Evolutionary conservation across 1,140 invertebrate species (phyloP).

Genomic region (Plodia interpunctella): DNA sequence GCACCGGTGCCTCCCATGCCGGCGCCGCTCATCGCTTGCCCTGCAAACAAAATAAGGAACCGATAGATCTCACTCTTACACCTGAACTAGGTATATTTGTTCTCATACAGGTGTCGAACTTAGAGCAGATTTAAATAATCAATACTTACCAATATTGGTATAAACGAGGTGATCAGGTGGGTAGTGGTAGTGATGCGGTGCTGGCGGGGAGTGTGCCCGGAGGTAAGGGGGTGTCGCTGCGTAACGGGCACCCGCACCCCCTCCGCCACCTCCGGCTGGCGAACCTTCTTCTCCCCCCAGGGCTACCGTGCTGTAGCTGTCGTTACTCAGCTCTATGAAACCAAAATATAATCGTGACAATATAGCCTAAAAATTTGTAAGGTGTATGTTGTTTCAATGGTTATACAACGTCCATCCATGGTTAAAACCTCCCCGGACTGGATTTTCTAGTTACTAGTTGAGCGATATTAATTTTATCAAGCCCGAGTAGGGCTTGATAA

Average conservation of each 20-base stretch:
- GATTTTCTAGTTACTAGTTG: too few species aligned
- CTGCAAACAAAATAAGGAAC: conserved; percentile 39
- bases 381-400: too few species aligned
- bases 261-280: conserved; percentile 81
- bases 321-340: conserved; percentile 87
- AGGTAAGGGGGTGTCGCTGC: conserved; percentile 87
- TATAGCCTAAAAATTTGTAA: too few species aligned
- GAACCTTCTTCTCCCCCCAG: conserved; percentile 87
- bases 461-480: too few species aligned
- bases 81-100: too few species aligned
- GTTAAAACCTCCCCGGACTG: too few species aligned
- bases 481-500: too few species aligned
- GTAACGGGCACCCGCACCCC: conserved; percentile 78
- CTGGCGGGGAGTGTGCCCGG: conserved; percentile 85
- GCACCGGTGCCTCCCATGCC: conserved; percentile 78
- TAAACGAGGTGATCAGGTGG: conserved; percentile 88
- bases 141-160: conserved; percentile 83
- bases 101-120: too few species aligned
- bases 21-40: conserved; percentile 79
- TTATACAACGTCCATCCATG: too few species aligned
- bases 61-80: neutral
- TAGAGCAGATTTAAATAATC: neutral
- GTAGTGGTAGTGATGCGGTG: conserved; percentile 82
- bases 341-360: conserved; percentile 6
- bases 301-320: conserved; percentile 91